Conservation (phyloP, 2,888 invertebrate genomes). For the Macaria liturata region DNA sequence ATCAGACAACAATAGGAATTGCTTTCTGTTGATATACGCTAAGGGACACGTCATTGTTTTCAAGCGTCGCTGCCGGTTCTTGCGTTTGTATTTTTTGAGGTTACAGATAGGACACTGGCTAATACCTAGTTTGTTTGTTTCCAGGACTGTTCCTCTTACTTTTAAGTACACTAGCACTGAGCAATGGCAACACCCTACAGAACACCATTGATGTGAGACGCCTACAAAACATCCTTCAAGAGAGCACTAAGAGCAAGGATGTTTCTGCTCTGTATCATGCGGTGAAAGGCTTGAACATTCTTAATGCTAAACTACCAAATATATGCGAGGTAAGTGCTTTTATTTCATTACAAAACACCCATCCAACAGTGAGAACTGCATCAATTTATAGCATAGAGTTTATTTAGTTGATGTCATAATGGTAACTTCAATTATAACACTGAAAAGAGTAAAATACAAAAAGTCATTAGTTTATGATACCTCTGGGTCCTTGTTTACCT, state of each 20-base stretch:
- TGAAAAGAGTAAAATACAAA: too few species aligned
- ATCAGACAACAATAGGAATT: not conserved
- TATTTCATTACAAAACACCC: not conserved
- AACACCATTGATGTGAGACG: constrained; percentile 68
- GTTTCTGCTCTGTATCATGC: constrained; percentile 88
- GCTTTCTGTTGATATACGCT: constrained; percentile 9
- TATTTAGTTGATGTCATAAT: too few species aligned
- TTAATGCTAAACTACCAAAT: constrained; percentile 84
- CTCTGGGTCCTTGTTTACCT: too few species aligned
- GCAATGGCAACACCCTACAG: constrained; percentile 63
- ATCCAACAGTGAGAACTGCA: too few species aligned
- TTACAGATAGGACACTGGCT: constrained; percentile 9
- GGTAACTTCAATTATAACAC: too few species aligned
- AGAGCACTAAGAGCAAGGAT: constrained; percentile 83
- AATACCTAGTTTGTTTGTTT: constrained; percentile 9
- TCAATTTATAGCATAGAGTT: too few species aligned
- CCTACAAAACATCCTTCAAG: constrained; percentile 67
- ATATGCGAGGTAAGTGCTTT: constrained; percentile 83
- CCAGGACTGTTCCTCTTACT: constrained; percentile 43
- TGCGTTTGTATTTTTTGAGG: constrained; percentile 8
- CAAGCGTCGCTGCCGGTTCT: constrained; percentile 16
- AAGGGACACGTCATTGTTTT: constrained; percentile 44
- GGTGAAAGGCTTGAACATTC: constrained; percentile 86
- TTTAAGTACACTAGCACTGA: constrained; percentile 52
- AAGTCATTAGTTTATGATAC: too few species aligned